Base-by-base conservation (phyloP, 2,888 invertebrate species). In the Spialia ferax region DNA sequence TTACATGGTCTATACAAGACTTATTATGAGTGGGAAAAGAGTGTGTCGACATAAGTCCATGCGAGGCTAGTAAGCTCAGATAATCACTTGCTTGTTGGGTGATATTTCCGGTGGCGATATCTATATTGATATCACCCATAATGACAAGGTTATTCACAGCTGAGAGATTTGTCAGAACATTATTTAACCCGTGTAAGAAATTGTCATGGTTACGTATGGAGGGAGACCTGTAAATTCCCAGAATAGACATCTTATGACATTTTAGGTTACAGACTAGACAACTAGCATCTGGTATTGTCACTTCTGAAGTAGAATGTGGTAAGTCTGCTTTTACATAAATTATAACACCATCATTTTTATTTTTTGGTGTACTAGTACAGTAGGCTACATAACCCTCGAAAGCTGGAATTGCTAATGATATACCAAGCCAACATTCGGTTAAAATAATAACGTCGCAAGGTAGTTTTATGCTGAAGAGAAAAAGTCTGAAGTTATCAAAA, bases 341-440 rank as follows among this genome's bases (percentile, higher is more conserved):
- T 10, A 64, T 56, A 8, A 67, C 63, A 32, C 68, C 70, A 29
- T 62, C 68, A 62, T 61, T 70, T 64, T 68, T 54, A n/a, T 63
- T 56, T 20, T 20, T 22, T 6, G 35, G 38, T 4, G 22, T 64
- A 23, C 22, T 62, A 0, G 64, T 50, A 8, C 35, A n/a, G 26
- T 67, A 67, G 8, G 20, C n/a, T n/a, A 23, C 38, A 23, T 61
- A 67, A 13, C 62, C 68, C 0, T 68, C 62, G 11, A 66, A 22
- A 0, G 1, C 2, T n/a, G 66, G 60, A 13, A 54, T 29, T 26
- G 26, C 2, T 7, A 13, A 13, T 1, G 13, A 60, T 20, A 5
- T 18, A 29, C 2, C 42, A 11, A 66, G 32, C 66, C 66, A 66
- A 6, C 66, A 66, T 61, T 60, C 66, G 4, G 60, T 38, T 23